Evolutionary conservation across 2,888 invertebrate genomes (phyloP).

Genomic region (Pterostichus madidus): DNA sequence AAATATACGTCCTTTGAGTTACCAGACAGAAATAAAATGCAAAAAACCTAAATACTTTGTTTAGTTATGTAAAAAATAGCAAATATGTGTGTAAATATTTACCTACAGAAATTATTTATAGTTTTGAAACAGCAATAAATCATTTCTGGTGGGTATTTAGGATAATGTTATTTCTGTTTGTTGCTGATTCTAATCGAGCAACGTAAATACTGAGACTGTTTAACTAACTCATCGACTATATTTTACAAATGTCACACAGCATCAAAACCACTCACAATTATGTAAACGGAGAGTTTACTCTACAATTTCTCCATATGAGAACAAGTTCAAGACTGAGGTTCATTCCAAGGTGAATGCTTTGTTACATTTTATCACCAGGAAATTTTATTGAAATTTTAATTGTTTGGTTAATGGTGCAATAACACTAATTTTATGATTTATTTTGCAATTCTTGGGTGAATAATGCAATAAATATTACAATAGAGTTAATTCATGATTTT

Average conservation of each 20-base stretch:
- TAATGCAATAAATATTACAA: conserved; percentile 21
- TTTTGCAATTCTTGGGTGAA: neutral
- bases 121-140: neutral
- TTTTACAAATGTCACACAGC: too few species aligned
- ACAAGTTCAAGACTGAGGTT: neutral
- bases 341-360: neutral
- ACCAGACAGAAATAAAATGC: too few species aligned
- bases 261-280: neutral
- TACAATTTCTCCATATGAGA: too few species aligned
- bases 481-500: neutral
- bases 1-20: too few species aligned
- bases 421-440: conserved; percentile 17
- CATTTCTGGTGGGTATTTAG: neutral
- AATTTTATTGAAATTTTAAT: conserved; percentile 4
- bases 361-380: neutral
- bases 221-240: too few species aligned
- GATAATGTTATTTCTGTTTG: neutral
- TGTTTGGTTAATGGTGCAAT: neutral
- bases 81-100: conserved; percentile 17
- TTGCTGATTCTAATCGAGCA: conserved; percentile 11
- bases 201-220: neutral
- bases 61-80: neutral
- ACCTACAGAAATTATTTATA: conserved; percentile 1
- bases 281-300: neutral
- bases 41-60: too few species aligned